Evolutionary conservation across 1,140 invertebrate species (phyloP), one percentile per base, ranked within the genome.

Genomic region (Yoshiicerus persimilis): DNA sequence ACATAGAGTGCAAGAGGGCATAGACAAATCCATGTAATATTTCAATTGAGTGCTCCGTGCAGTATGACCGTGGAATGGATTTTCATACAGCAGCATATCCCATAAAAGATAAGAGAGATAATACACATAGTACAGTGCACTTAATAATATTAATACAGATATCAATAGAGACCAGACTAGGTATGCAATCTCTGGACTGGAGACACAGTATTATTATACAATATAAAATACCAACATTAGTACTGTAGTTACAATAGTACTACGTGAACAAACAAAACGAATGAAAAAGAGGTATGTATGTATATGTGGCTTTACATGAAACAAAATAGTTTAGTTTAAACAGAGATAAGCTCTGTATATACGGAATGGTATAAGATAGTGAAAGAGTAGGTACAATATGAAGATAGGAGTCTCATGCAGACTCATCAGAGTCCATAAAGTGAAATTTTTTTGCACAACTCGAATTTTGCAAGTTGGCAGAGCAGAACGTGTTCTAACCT

Each of bases 401-500:
- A 32, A 77, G 70, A 32, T 30, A 30, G 6, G 6, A 77, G 75
- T 80, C 34, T 80, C 13, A 80, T 70, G 66, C 27, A 70, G 66
- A 70, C 66, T 70, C 66, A 32, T 80, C 75, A 80, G 32, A 80
- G 75, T n/a, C 75, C 75, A 80, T 80, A 80, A 80, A 77, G 32
- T 70, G 75, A 23, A 34, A 80, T 36, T 80, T 80, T 77, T 80
- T 80, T 36, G 75, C 75, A 80, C 75, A 80, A 80, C 75, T 80
- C 75, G 75, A 32, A 80, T 80, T 80, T 80, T 80, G 32, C 75
- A 36, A 80, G 75, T 80, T 80, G 75, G 75, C 75, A 80, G 75
- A 80, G 75, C 75, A 80, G 75, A 80, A 84, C 41, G 83, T 62
- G 83, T 84, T 36, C 84, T 56, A 86, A 86, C 84, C 84, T 86